Percentiles rank a stretch among this genome's conserved stretches.
These are phyloP conservation scores for Ameiurus melas DNA, from an alignment of 2,113 vertebrate species.

Conservation along the genomic window DNA sequence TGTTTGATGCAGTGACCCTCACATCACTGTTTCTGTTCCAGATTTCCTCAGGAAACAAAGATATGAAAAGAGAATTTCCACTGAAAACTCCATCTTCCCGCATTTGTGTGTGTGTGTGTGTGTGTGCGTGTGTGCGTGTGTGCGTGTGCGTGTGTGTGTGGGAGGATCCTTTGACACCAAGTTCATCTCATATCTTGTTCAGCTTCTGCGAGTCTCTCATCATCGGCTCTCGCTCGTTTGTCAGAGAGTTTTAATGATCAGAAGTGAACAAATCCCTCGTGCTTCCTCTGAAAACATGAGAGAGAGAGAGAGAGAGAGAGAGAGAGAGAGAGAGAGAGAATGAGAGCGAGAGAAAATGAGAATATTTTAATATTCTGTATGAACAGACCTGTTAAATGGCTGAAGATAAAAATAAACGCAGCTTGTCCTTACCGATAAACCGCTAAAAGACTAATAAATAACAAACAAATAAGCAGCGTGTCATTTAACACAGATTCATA, in stretches of 20 bases:
- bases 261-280: neutral
- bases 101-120: neutral
- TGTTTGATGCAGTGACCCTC: slow-evolving; percentile 11
- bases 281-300: slow-evolving; percentile 8
- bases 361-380: neutral
- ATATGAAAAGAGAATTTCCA: slow-evolving; percentile 10
- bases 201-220: slow-evolving; percentile 37
- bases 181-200: slow-evolving; percentile 59
- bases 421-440: neutral
- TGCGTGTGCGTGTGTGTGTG: slow-evolving; percentile 10
- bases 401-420: neutral
- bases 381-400: neutral
- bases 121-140: neutral
- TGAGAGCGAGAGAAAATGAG: slow-evolving; percentile 2
- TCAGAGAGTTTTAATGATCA: slow-evolving; percentile 35
- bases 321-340: neutral
- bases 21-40: slow-evolving; percentile 7
- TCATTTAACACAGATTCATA: neutral
- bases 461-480: neutral
- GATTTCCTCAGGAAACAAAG: slow-evolving; percentile 6
- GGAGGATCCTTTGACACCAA: slow-evolving; percentile 16
- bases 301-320: neutral
- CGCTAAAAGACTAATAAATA: neutral
- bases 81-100: neutral
- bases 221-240: slow-evolving; percentile 22